Base-by-base conservation (phyloP, 1,140 invertebrate species). In the Portunus trituberculatus region DNA sequence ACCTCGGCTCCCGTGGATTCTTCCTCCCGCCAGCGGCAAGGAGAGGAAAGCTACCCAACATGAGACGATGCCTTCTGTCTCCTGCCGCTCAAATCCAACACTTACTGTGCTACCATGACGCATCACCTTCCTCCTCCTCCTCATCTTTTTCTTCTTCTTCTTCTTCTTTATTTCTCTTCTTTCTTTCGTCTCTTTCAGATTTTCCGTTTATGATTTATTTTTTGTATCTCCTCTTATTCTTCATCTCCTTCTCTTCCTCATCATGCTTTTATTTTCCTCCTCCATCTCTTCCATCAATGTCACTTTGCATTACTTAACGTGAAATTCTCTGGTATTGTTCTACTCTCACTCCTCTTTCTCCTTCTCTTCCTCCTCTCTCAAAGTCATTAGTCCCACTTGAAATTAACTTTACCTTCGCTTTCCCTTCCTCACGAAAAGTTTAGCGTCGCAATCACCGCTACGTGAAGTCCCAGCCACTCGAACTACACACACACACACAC, bases 21-120 rank as follows among this genome's bases (percentile, higher is more conserved):
- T 76, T 76, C 67, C 67, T 76, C 67, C 67, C 67, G 67, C 67
- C 67, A n/a, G 67, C 67, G 67, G 67, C 67, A 76, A 76, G 67
- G 67, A 76, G 67, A 76, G 12, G 52, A n/a, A 76, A 7, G 67
- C 67, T 76, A n/a, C 67, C 20, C 20, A n/a, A 76, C 67, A 76
- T 20, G 52, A 59, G 12, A 16, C 67, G 25, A 12, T n/a, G 16
- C 25, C n/a, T n/a, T 59, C n/a, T 20, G 16, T n/a, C 67, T 76
- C n/a, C 67, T 76, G 67, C 16, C n/a, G 4, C 67, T 76, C 67
- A 76, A 12, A 76, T n/a, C 67, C 20, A n/a, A 25, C 67, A n/a
- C 67, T n/a, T n/a, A 76, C 67, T 76, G 25, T n/a, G 6, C 67
- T 76, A 25, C 67, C 25, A 25, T n/a, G 16, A 25, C 67, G 16